These are phyloP conservation scores for Vimba vimba DNA, from an alignment of 2,113 vertebrate genomes.

Conservation along the genomic window DNA sequence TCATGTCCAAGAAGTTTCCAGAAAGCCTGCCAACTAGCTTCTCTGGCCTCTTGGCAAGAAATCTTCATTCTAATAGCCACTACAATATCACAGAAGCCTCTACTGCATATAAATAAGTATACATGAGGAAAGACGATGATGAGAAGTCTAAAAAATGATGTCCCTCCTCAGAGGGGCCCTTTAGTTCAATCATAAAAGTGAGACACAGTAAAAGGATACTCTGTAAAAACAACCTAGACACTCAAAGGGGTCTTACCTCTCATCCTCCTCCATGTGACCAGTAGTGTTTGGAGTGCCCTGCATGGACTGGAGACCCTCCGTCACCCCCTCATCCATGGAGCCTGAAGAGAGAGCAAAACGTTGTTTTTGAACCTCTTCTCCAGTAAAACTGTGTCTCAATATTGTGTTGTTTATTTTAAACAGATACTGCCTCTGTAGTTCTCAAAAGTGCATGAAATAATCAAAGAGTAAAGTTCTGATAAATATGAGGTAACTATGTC, in stretches of 20 bases:
- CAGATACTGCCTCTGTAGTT: not conserved
- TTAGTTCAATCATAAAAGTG: conserved; percentile 46
- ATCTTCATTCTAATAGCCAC: conserved; percentile 53
- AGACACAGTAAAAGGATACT: conserved; percentile 46
- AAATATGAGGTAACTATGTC: not conserved
- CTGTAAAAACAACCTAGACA: conserved; percentile 38
- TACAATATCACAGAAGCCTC: conserved; percentile 54
- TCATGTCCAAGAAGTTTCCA: conserved; percentile 58
- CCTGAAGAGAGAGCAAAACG: conserved; percentile 68
- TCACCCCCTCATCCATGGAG: conserved; percentile 88
- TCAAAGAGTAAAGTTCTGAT: not conserved
- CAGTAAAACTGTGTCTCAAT: not conserved
- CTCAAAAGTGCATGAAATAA: not conserved
- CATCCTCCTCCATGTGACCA: conserved; percentile 83
- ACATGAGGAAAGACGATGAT: conserved; percentile 47
- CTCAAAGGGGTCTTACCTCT: conserved; percentile 71
- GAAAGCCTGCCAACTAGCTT: conserved; percentile 55
- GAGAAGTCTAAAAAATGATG: conserved; percentile 40
- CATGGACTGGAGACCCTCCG: conserved; percentile 83
- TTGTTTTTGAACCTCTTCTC: conserved; percentile 5
- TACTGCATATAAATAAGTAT: conserved; percentile 46
- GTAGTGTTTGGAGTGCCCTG: conserved; percentile 81
- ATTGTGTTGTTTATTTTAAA: not conserved
- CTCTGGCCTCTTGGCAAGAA: conserved; percentile 54
- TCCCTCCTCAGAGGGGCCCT: conserved; percentile 4